Evolutionary conservation across 2,113 vertebrate genomes (phyloP).

Genomic region (Chionodraco myersi): DNA sequence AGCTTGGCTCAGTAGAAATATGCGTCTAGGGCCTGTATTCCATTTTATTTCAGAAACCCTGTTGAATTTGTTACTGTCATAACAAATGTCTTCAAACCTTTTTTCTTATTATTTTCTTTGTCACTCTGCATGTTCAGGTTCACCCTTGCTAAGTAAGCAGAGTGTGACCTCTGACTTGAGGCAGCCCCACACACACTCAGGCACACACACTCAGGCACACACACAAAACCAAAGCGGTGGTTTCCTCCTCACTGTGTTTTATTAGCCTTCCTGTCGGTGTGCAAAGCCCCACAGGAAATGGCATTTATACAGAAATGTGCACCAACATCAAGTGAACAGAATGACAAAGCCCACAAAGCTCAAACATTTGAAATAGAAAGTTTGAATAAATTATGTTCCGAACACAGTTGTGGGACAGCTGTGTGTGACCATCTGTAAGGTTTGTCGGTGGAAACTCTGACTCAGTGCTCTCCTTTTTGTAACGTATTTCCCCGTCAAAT

Average conservation of each 20-base stretch:
- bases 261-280: slow-evolving; percentile 82
- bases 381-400: not conserved
- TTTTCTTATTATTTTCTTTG: slow-evolving; percentile 42
- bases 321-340: slow-evolving; percentile 17
- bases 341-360: not conserved
- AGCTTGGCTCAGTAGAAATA: not conserved
- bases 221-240: slow-evolving; percentile 63
- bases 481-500: slow-evolving; percentile 43
- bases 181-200: slow-evolving; percentile 3
- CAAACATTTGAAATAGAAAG: not conserved
- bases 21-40: not conserved
- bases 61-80: not conserved
- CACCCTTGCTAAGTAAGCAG: slow-evolving; percentile 24
- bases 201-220: slow-evolving; percentile 1
- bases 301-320: slow-evolving; percentile 58
- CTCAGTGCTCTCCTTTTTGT: slow-evolving; percentile 30
- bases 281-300: slow-evolving; percentile 79
- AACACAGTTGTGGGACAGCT: not conserved
- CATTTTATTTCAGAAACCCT: not conserved
- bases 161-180: slow-evolving; percentile 50
- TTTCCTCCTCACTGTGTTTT: slow-evolving; percentile 78
- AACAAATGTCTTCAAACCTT: not conserved
- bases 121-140: slow-evolving; percentile 41
- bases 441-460: not conserved
- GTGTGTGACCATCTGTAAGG: not conserved